Evolutionary conservation across 2,888 invertebrate genomes (phyloP), one percentile per base, ranked within the genome.

Genomic region (Gryllus longicercus): DNA sequence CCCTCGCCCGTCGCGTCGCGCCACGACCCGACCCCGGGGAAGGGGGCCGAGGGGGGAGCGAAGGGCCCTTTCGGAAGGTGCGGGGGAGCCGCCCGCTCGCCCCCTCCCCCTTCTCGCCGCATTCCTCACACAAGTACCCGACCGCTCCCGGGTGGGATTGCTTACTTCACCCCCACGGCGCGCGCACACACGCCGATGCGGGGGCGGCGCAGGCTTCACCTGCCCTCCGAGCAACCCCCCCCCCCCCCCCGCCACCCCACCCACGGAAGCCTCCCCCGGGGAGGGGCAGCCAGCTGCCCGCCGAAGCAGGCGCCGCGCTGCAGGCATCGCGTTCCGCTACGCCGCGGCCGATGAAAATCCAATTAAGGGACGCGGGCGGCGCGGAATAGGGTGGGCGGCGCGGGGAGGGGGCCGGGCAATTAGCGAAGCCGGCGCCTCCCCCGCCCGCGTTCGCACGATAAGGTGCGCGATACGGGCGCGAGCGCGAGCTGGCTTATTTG

Each of bases 291-390:
- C 14, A 63, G 63, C 16, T 14, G 14, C 63, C 14, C 63, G 16
- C n/a, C 63, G 11, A 14, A 3, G 14, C 63, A 4, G 63, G 63
- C n/a, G 63, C n/a, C n/a, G 5, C 16, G 63, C 63, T 14, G 63
- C n/a, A n/a, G 63, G 8, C 38, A 38, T 38, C 38, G 8, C 38
- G 38, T 38, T 38, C 38, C 38, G 38, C 38, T 38, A 38, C 8
- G 38, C n/a, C 63, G 63, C 14, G 63, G 63, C 63, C 63, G 63
- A 63, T 63, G 63, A 63, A 63, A 63, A 63, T 63, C 63, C 63
- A 63, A 63, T 63, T 63, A 63, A 14, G 63, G n/a, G 63, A 63
- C 16, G 14, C 63, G 38, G 38, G n/a, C 63, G 16, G 63, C n/a
- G n/a, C 63, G 63, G 63, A 14, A 16, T 38, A 8, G 38, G 4